Base-by-base conservation (phyloP, 2,113 vertebrate species). In the Chauna torquata region DNA sequence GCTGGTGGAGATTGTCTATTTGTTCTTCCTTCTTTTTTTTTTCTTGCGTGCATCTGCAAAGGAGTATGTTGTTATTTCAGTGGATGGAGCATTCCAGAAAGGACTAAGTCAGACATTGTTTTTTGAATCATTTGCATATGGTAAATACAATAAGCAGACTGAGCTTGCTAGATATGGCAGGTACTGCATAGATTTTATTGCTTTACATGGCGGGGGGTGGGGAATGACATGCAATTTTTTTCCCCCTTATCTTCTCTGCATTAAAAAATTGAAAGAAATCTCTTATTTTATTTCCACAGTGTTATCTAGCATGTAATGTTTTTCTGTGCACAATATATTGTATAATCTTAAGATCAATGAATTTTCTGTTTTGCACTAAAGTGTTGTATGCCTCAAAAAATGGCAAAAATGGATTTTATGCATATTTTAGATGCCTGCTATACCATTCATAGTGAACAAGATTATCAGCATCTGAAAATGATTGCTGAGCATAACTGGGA, bases 341-440 rank as follows among this genome's bases (percentile, higher is more conserved):
- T 93, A 75, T 89, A 16, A 96, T 96, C 81, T 84, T 92, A 59
- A 96, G 52, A 78, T 91, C 78, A 88, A n/a, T 83, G 64, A 20
- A 14, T 64, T 86, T 92, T 95, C 58, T 59, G 64, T 50, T 90
- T 89, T 80, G 28, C 77, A 69, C 52, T 25, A 10, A 84, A 62
- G 15, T 44, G 9, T 44, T 40, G 27, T 24, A 50, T 59, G 36
- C 77, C 61, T 94, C 62, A 44, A 92, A 77, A 77, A 64, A 75
- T 61, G 72, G 34, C 65, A 75, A 94, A 84, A 95, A 86, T 82
- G 44, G 59, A 90, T 86, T 97, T 97, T 95, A 62, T 87, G 81
- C 86, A 47, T 92, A 69, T 79, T 95, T 91, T 71, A 75, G 50
- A 89, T 68, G 62, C 59, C 52, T 93, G 3, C 68, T 30, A 7